phyloP scores from a whole-genome alignment of 1,140 invertebrate genomes.

The Coptotermes formosanus region DNA sequence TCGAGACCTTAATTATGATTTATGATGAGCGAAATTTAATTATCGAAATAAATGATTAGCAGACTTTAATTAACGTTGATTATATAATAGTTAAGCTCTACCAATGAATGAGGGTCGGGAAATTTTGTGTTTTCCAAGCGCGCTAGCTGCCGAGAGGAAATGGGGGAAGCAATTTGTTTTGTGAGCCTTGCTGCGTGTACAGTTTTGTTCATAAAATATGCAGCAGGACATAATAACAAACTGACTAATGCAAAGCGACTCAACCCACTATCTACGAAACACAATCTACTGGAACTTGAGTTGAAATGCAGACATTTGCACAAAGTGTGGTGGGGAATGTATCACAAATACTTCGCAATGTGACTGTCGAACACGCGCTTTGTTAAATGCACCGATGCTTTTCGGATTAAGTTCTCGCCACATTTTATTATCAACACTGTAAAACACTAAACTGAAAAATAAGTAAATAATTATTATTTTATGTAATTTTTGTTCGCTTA shows the following conservation, averaged over 20 bases:
- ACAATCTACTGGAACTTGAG: background rate
- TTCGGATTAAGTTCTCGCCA: too few species aligned
- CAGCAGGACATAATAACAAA: background rate
- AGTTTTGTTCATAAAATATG: conserved; percentile 13
- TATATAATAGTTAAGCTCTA: conserved; percentile 26
- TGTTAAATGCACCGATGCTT: too few species aligned
- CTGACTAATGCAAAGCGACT: background rate
- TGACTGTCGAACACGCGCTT: too few species aligned
- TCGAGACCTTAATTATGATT: conserved; percentile 36
- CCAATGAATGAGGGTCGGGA: conserved; percentile 25
- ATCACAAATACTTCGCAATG: too few species aligned
- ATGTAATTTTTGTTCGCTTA: too few species aligned
- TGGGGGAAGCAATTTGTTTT: background rate
- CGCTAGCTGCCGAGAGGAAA: background rate
- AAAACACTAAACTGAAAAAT: too few species aligned
- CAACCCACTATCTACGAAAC: background rate
- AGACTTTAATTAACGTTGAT: conserved; percentile 39
- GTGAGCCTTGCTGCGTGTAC: background rate
- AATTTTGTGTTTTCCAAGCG: conserved; percentile 16
- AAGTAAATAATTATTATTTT: too few species aligned
- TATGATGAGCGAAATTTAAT: conserved; percentile 37
- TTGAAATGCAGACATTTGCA: background rate
- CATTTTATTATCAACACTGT: too few species aligned
- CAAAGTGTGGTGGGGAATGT: too few species aligned
- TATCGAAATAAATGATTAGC: conserved; percentile 39